Base-by-base conservation (phyloP, 2,113 vertebrate genomes). In the Chascanopsetta lugubris region DNA sequence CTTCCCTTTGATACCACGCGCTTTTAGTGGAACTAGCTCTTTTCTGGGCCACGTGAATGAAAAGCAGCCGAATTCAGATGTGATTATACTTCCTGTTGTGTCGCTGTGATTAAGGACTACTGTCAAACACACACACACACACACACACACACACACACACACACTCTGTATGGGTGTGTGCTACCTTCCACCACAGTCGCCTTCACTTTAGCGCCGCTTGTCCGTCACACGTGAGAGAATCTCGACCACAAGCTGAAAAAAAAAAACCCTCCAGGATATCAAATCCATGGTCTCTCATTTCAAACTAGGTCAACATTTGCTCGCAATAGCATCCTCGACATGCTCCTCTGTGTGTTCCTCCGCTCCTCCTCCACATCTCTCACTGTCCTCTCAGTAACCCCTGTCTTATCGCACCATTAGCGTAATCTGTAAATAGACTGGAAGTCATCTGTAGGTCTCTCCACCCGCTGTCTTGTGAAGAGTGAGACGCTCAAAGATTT, bases 271-370 rank as follows among this genome's bases (percentile, higher is more conserved):
- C 67, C 38, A 80, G 77, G 87, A 81, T 79, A 82, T 85, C 79
- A 72, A 80, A 83, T 83, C 81, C 68, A 30, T 59, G 82, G 71
- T 67, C 82, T 69, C 69, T 64, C 56, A n/a, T 84, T 87, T 83
- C 75, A 85, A 88, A 87, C 84, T 91, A 86, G 89, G 88, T 89
- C 88, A 89, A 75, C 69, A 64, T 59, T 82, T 66, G 63, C 79
- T 83, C 70, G 79, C 79, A 79, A 55, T 78, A 76, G 75, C 61
- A 67, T 70, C 62, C 61, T 64, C 48, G 53, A 61, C 10, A 43
- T 42, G 42, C 34, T 78, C 72, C 64, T 72, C 36, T 74, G 61
- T 78, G 61, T 29, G 69, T 78, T 68, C 43, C 55, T 49, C 59
- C 29, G 21, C 26, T 54, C 45, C 54, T 46, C 25, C 53, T 13